A percentile compares a stretch with the other conserved stretches of the same genome.
These are phyloP conservation scores for Philonicus albiceps DNA, from an alignment of 2,888 invertebrate genomes.

Conservation along the genomic window DNA sequence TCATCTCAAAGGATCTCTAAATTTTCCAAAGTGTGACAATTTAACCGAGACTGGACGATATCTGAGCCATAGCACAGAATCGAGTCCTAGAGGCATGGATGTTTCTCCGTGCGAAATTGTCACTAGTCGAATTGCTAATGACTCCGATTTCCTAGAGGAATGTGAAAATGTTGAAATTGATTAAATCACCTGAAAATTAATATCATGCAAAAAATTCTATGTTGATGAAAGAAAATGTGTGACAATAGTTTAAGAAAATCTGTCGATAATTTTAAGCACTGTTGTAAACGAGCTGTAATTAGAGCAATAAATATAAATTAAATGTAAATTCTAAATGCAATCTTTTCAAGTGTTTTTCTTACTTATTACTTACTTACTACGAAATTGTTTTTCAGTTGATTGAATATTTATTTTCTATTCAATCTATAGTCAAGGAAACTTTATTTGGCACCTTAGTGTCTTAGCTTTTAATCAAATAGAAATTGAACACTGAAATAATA, in stretches of 20 bases:
- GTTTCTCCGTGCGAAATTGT: constrained; percentile 32
- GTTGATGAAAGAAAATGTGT: not conserved
- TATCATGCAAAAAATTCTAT: not conserved
- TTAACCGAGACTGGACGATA: constrained; percentile 48
- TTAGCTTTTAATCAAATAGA: no score
- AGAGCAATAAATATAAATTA: not conserved
- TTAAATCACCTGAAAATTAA: constrained; percentile 48
- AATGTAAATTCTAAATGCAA: not conserved
- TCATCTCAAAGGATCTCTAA: constrained; percentile 49
- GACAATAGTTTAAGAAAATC: not conserved
- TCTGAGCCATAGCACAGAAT: constrained; percentile 44
- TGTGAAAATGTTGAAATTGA: constrained; percentile 64
- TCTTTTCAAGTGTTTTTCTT: not conserved
- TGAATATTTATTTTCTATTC: no score
- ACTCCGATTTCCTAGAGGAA: constrained; percentile 54
- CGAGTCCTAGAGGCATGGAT: constrained; percentile 29
- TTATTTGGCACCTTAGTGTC: no score
- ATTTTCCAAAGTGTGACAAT: constrained; percentile 45
- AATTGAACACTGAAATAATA: no score
- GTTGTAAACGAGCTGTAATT: not conserved
- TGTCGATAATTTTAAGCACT: not conserved
- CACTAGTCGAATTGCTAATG: constrained; percentile 49
- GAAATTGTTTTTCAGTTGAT: no score
- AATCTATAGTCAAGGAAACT: no score
- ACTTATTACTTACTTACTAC: no score